Base-by-base conservation (phyloP, 2,797 vertebrate species). In the Chromis chromis region DNA sequence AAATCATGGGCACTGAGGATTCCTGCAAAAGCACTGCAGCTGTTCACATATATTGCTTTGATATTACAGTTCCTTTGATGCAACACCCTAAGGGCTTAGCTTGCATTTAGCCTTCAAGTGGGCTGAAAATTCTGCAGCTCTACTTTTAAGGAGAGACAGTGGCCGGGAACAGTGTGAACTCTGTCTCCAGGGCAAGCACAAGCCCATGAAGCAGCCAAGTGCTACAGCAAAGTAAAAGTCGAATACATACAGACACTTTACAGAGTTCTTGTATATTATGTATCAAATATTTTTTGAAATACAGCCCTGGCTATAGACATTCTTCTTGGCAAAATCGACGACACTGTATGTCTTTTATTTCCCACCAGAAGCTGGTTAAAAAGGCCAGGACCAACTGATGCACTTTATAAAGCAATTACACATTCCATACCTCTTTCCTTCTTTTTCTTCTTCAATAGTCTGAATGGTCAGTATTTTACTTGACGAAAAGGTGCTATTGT, bases 1-100 rank as follows among this genome's bases (percentile, higher is more conserved):
- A n/a, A n/a, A n/a, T 76, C 76, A 69, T 6, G 24, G 62, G 39
- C 55, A 64, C 78, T 56, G 65, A 74, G 68, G 70, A 78, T 65
- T 77, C 46, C 57, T 68, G 77, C 70, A 70, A 74, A 71, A 88
- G 75, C 84, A 76, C 48, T 73, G 76, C 81, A 78, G 78, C 83
- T 86, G 76, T 84, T 87, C 79, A 72, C 78, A 81, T 82, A 71
- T 67, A 70, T 28, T 71, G 86, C 88, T 91, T 88, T 89, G 80
- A 85, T 86, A 82, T 74, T 82, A 73, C 79, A 64, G 55, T 76
- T 82, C 36, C 77, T 86, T 89, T 85, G 83, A 89, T 87, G 78
- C 74, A 78, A 75, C 36, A 40, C 78, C 86, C 88, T 24, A 53
- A 65, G 89, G 89, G 83, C 69, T 82, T 60, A 59, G 65, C 83